phyloP scores from a whole-genome alignment of 2,888 invertebrate species.

The Brachynemurus nebulosus region DNA sequence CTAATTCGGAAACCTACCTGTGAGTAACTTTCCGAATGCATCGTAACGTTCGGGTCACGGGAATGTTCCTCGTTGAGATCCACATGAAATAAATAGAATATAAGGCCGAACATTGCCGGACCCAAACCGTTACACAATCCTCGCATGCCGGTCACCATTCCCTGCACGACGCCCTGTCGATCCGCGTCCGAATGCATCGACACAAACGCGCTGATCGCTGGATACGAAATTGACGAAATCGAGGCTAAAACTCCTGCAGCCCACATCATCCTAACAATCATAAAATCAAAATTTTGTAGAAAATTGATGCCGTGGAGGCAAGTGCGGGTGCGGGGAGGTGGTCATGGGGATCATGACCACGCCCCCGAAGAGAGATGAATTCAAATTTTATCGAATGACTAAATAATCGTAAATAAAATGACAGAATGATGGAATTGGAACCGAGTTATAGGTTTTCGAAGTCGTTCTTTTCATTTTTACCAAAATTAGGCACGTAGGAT shows the following conservation, averaged over 20 bases:
- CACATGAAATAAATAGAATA: slow-evolving; percentile 97
- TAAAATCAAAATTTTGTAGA: too few relatives aligned
- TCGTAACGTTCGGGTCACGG: slow-evolving; percentile 29
- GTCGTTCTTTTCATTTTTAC: too few relatives aligned
- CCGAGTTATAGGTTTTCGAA: too few relatives aligned
- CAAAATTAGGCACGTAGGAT: too few relatives aligned
- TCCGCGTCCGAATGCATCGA: slow-evolving; percentile 97
- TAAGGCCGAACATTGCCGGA: slow-evolving; percentile 95
- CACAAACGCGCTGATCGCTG: slow-evolving; percentile 96
- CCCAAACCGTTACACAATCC: slow-evolving; percentile 97
- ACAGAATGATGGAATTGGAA: too few relatives aligned
- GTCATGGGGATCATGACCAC: too few relatives aligned
- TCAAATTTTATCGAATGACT: too few relatives aligned
- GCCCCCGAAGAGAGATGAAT: too few relatives aligned
- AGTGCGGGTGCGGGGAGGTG: too few relatives aligned
- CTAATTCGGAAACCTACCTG: too few relatives aligned
- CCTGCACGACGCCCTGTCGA: slow-evolving; percentile 90
- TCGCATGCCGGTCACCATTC: slow-evolving; percentile 97
- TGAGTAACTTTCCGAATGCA: slow-evolving; percentile 35
- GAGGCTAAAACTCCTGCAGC: slow-evolving; percentile 93
- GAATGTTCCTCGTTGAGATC: slow-evolving; percentile 72
- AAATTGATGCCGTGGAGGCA: too few relatives aligned
- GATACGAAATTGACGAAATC: slow-evolving; percentile 93
- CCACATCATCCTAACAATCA: slow-evolving; percentile 99
- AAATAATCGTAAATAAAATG: too few relatives aligned